Base-by-base conservation (phyloP, 2,888 invertebrate species). In the Heliothis peltigera region DNA sequence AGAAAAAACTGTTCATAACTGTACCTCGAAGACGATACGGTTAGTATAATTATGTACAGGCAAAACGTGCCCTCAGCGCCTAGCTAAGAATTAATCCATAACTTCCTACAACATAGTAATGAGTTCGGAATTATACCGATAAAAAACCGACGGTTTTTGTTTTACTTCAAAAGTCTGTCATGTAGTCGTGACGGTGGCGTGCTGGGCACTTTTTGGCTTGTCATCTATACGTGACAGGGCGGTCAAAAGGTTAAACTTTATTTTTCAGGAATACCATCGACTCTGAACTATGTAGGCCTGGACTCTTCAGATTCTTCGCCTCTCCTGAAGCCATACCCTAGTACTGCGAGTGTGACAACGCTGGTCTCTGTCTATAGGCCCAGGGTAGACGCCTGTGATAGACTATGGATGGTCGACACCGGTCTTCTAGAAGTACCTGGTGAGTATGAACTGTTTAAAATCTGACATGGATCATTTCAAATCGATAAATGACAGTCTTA, bases 331-430 rank as follows among this genome's bases (percentile, higher is more conserved):
- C 94, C 95, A 0, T 92, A 92, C 54, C 94, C 94, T 0, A 69
- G 80, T 15, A 53, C 58, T 58, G 81, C 65, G 44, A 75, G 79
- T 3, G 62, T 60, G 2, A 67, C 42, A 0, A 57, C 76, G 55
- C 87, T 97, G 4, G 93, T 97, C 0, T 97, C 97, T 0, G 96
- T 97, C 0, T 97, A 98, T 84, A 93, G 98, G n/a, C 96, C 97
- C 0, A 95, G 90, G n/a, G 95, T 97, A 0, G 98, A 98, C 84
- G 89, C 87, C 0, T 98, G 98, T 75, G 95, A 96, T 54, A 91
- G 98, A 4, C 91, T 98, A 5, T 98, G 98, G 98, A 96, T 97
- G 82, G 95, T 98, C 0, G 98, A 98, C 82, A 97, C 97, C 3
- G 98, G 98, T 2, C 88, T 97, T 43, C 85, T 97, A 28, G 97